Conservation (phyloP, 2,113 vertebrate species). For the Brachypteracias leptosomus region DNA sequence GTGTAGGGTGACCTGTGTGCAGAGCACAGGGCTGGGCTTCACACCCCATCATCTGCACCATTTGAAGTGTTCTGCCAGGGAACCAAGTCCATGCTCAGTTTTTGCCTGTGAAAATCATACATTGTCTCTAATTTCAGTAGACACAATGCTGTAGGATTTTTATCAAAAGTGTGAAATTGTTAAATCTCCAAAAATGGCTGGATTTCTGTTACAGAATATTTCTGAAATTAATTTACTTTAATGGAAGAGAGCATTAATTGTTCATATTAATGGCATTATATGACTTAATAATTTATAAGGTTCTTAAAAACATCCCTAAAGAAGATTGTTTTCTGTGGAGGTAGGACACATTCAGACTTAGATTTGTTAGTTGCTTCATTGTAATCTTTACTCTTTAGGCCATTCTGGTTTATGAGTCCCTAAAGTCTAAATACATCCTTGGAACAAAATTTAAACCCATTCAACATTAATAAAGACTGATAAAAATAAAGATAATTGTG, state of each 20-base stretch:
- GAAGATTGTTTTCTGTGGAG: neutral
- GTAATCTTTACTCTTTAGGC: neutral
- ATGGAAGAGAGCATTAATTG: neutral
- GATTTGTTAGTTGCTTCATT: neutral
- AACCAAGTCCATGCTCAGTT: neutral
- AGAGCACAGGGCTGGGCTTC: neutral
- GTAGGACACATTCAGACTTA: neutral
- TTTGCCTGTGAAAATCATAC: neutral
- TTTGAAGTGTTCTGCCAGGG: neutral
- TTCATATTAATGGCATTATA: neutral
- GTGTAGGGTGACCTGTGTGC: neutral
- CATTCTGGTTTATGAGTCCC: neutral
- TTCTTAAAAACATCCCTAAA: neutral
- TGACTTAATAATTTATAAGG: neutral
- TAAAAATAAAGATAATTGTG: neutral
- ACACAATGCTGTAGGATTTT: neutral
- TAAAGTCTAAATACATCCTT: neutral
- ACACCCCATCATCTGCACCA: neutral
- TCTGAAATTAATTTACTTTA: neutral
- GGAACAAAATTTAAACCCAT: neutral
- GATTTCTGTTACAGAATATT: neutral
- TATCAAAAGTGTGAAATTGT: neutral
- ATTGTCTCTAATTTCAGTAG: neutral
- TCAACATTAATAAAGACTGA: neutral
- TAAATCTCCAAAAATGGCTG: neutral